phyloP scores from a whole-genome alignment of 2,113 vertebrate species.

The Scatophagus argus region DNA sequence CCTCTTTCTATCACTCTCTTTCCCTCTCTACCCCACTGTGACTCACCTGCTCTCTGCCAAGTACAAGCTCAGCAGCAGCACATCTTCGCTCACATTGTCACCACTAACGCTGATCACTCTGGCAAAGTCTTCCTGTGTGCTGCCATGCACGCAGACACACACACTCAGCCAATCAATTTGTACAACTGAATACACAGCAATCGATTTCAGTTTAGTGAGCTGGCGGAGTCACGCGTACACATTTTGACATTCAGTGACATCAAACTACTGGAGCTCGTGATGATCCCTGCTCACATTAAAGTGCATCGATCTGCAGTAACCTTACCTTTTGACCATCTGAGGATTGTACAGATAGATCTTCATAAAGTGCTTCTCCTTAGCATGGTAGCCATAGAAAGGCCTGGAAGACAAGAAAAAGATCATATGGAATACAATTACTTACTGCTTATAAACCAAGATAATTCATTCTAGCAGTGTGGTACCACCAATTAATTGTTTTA shows the following conservation, averaged over 20 bases:
- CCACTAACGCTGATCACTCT: conserved; percentile 7
- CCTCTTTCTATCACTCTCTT: not conserved
- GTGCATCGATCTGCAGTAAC: not conserved
- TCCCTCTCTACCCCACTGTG: not conserved
- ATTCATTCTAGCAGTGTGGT: not conserved
- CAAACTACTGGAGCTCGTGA: conserved; percentile 14
- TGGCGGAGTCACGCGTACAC: conserved; percentile 11
- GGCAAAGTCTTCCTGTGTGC: conserved; percentile 17
- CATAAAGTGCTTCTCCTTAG: conserved; percentile 96
- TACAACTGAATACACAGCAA: conserved; percentile 38
- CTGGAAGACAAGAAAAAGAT: conserved; percentile 78
- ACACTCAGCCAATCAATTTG: conserved; percentile 34
- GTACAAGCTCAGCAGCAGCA: conserved; percentile 16
- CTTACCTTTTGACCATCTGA: conserved; percentile 97
- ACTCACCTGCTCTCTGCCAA: conserved; percentile 3
- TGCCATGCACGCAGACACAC: conserved; percentile 14
- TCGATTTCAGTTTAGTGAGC: conserved; percentile 58
- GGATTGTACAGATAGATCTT: conserved; percentile 99
- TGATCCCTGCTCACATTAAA: conserved; percentile 27
- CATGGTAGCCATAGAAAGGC: conserved; percentile 98
- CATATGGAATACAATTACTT: not conserved
- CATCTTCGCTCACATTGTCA: conserved; percentile 4
- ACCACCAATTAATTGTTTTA: too few species aligned
- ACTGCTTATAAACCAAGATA: not conserved
- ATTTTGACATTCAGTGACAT: conserved; percentile 16